Conservation (phyloP, 2,797 vertebrate species). For the Tachyglossus aculeatus region DNA sequence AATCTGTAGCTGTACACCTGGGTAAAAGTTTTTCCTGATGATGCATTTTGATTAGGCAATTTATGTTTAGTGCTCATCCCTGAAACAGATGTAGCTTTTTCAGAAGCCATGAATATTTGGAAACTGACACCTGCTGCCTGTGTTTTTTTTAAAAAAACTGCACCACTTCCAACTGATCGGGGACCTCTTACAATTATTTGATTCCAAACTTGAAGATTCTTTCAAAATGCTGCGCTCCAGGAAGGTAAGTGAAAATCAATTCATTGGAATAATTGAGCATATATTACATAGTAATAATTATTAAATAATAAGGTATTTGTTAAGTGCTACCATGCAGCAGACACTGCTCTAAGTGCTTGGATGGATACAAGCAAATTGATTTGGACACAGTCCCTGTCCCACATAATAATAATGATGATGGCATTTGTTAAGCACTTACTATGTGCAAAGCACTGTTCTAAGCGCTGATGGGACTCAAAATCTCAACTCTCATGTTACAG, state of each 20-base stretch:
- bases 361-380: too few relatives aligned
- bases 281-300: not conserved
- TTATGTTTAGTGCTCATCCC: not conserved
- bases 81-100: not conserved
- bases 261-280: not conserved
- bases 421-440: too few relatives aligned
- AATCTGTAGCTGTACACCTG: not conserved
- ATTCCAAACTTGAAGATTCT: not conserved
- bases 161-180: not conserved
- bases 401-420: too few relatives aligned
- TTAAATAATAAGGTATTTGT: too few relatives aligned
- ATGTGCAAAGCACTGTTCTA: too few relatives aligned
- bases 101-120: not conserved
- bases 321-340: too few relatives aligned
- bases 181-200: not conserved
- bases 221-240: not conserved
- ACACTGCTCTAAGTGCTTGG: too few relatives aligned
- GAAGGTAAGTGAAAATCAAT: not conserved
- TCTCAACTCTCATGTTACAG: too few relatives aligned
- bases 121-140: not conserved
- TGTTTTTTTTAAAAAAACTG: slow-evolving; percentile 2
- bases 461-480: too few relatives aligned
- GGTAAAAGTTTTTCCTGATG: not conserved
- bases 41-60: not conserved
- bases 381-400: too few relatives aligned